Percentiles rank a stretch among this genome's conserved stretches.
These are phyloP conservation scores for Peromyscus attwateri DNA, from an alignment of 2,797 vertebrate genomes.

Conservation along the genomic window DNA sequence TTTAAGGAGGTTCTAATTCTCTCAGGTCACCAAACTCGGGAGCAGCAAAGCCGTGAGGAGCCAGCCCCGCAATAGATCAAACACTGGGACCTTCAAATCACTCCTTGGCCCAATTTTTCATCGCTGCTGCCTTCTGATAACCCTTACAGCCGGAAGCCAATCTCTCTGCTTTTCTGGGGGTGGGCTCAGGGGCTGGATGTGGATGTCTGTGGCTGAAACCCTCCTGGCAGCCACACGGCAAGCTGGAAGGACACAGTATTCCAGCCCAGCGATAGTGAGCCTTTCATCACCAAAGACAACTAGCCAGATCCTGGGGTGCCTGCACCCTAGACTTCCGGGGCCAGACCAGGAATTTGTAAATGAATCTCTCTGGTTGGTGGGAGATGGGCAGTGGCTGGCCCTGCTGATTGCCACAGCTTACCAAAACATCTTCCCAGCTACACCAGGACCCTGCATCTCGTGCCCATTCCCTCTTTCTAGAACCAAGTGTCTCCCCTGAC, in stretches of 20 bases:
- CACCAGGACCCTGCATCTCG: neutral
- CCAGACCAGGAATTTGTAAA: neutral
- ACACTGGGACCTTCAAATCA: slow-evolving; percentile 80
- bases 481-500: neutral
- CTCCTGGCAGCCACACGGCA: neutral
- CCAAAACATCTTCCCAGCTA: neutral
- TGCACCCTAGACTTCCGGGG: neutral
- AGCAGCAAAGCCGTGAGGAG: slow-evolving; percentile 77
- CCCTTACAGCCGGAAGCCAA: slow-evolving; percentile 68
- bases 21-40: slow-evolving; percentile 77
- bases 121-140: slow-evolving; percentile 72
- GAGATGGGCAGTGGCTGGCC: neutral
- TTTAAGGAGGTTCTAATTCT: slow-evolving; percentile 81
- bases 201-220: neutral
- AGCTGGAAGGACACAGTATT: neutral
- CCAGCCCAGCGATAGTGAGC: neutral
- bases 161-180: slow-evolving; percentile 15
- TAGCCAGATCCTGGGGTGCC: neutral
- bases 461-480: neutral
- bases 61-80: slow-evolving; percentile 80
- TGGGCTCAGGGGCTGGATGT: neutral
- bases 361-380: neutral
- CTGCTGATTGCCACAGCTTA: neutral
- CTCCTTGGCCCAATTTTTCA: slow-evolving; percentile 83
- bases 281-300: slow-evolving; percentile 31